Evolutionary conservation across 2,888 invertebrate species (phyloP), one percentile per base, ranked within the genome.

Genomic region (Cataglyphis rosenhaueri): DNA sequence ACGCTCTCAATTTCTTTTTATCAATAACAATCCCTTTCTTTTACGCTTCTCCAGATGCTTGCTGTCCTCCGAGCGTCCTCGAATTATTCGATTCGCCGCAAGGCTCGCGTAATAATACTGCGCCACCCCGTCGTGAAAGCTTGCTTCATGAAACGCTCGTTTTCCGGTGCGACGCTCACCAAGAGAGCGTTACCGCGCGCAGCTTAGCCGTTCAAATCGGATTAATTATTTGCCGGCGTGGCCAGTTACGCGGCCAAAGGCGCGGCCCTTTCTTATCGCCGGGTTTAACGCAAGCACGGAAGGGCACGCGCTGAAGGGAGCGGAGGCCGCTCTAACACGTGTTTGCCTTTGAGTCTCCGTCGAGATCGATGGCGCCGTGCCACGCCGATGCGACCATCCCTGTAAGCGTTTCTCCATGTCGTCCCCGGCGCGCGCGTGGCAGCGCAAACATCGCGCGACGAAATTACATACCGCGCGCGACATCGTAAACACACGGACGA

Each of bases 381-480:
- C 59, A 59, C 59, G 70, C 59, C 78, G 78, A 70, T 79, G 78
- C 59, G 35, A 35, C 78, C 44, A 70, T 68, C 44, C 68, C 29
- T 68, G 68, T 61, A 68, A 70, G 59, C 70, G 70, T 12, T 64
- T 68, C 68, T 32, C 68, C 57, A 21, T 41, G 57, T 44, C 57
- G 44, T 32, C 41, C 55, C 35, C 18, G 55, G 41, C 41, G 18
- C 48, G 48, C 48, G 44, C 21, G 64, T 78, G 66, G 79, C 82
- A 82, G 55, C 38, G 76, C 65, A 88, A 88, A 88, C 86, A 85
- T 87, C 82, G 81, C 70, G 81, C 79, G 79, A 76, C 79, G 76
- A 88, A 88, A 88, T 85, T 88, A 70, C 84, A 82, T 75, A 81
- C 76, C 70, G 73, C 65, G 70, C 62, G 71, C 61, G 68, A 55